Conservation (phyloP, 2,888 invertebrate species). For the Beris morrisii region DNA sequence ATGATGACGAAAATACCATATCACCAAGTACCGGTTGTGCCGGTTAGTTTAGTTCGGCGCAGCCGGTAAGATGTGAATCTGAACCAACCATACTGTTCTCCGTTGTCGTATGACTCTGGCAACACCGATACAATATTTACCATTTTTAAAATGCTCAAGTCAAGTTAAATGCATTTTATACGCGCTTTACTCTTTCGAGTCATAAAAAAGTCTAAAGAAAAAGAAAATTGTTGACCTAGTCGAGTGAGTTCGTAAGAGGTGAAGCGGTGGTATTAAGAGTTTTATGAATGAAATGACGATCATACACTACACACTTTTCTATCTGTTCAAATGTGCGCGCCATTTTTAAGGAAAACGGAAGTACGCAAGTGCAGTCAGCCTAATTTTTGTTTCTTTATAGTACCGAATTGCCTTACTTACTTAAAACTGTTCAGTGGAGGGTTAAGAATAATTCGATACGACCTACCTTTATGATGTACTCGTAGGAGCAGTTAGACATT, state of each 20-base stretch:
- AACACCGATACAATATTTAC: too few relatives aligned
- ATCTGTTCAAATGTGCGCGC: constrained; percentile 14
- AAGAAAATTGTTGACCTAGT: constrained; percentile 30
- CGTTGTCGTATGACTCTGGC: too few relatives aligned
- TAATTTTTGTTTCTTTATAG: constrained; percentile 23
- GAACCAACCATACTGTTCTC: too few relatives aligned
- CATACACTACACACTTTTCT: constrained; percentile 19
- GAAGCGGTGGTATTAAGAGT: background rate
- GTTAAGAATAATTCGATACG: too few relatives aligned
- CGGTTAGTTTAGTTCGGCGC: too few relatives aligned
- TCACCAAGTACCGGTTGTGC: too few relatives aligned
- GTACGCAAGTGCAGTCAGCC: constrained; percentile 25
- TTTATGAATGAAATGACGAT: constrained; percentile 31
- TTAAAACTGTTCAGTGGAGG: too few relatives aligned
- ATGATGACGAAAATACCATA: too few relatives aligned
- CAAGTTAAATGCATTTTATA: constrained; percentile 10
- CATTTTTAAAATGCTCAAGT: background rate
- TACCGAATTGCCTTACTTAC: background rate
- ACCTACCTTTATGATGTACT: too few relatives aligned
- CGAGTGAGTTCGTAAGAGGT: constrained; percentile 12
- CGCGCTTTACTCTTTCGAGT: constrained; percentile 2
- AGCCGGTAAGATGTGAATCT: too few relatives aligned
- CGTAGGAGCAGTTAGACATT: too few relatives aligned
- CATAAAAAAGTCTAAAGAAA: constrained; percentile 23
- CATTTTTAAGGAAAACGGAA: constrained; percentile 28